Base-by-base conservation (phyloP, 2,113 vertebrate genomes). In the Clarias batrachus region DNA sequence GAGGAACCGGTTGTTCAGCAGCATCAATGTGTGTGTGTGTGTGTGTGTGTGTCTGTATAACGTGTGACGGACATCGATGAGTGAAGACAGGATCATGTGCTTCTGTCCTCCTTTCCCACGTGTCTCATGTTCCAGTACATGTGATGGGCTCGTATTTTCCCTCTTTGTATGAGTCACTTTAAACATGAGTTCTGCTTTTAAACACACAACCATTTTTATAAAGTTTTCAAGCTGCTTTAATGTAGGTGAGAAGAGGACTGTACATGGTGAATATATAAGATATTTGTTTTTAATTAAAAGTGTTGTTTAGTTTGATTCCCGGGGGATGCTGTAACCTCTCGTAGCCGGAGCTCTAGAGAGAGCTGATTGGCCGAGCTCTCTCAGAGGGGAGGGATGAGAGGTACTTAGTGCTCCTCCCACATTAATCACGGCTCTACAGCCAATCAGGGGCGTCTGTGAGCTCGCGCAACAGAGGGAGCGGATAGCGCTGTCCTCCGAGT, bases 101-200 rank as follows among this genome's bases (percentile, higher is more conserved):
- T 0, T 70, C 30, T 19, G 17, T 48, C 37, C 48, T 52, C 48
- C 21, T 4, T 48, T 71, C 19, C 9, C 33, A 21, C 16, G 3
- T 6, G 16, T 21, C 37, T 52, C 68, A 37, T 48, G 48, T 48
- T 48, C 48, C 48, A 48, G 0, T 48, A 48, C 48, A 23, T 25
- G 21, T 48, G 41, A 74, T 48, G 73, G 48, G 2, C 17, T 17
- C 6, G 48, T 48, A 48, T 25, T 54, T 52, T n/a, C 7, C 73
- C 12, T n/a, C 23, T 6, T 1, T 12, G 25, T 54, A n/a, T 76
- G 48, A 76, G 12, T 73, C 70, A 73, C 2, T 12, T 48, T 76
- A 76, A 25, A 52, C 12, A 54, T 56, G 13, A 77, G 54, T 77
- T 56, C 74, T 77, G 74, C 74, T 77, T 77, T 77, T 48, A 48